Evolutionary conservation across 2,888 invertebrate genomes (phyloP).

Genomic region (Agriopis marginaria): DNA sequence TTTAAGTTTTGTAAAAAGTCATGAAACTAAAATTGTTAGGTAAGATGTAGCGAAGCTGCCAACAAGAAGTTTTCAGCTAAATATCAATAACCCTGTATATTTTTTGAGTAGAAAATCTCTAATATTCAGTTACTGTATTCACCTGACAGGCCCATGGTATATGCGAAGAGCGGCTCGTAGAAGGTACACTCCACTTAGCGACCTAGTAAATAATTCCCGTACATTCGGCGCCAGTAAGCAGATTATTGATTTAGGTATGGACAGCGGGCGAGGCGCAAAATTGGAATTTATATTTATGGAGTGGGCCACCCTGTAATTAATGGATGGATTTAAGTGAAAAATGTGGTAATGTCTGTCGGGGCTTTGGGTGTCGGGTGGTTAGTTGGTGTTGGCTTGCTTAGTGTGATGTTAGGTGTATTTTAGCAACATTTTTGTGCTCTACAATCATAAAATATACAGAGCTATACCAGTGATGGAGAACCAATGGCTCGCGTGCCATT

Average conservation of each 20-base stretch:
- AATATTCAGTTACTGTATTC: background rate
- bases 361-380: constrained; percentile 14
- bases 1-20: too few species aligned
- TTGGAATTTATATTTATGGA: constrained; percentile 49
- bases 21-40: too few species aligned
- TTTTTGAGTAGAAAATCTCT: too few species aligned
- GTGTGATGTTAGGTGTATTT: background rate
- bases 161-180: constrained; percentile 21
- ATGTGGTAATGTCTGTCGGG: constrained; percentile 37
- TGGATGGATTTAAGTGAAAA: constrained; percentile 47
- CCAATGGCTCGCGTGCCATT: too few species aligned
- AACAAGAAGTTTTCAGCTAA: too few species aligned
- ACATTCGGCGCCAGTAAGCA: constrained; percentile 45
- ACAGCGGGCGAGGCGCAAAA: constrained; percentile 41
- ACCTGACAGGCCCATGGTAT: constrained; percentile 28
- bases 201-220: constrained; percentile 50
- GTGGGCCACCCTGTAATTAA: constrained; percentile 43
- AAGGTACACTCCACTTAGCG: constrained; percentile 41
- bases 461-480: too few species aligned
- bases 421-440: background rate
- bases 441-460: background rate
- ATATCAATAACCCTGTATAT: too few species aligned
- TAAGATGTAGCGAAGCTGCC: too few species aligned
- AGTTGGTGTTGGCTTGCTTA: constrained; percentile 25
- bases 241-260: constrained; percentile 54